Base-by-base conservation (phyloP, 2,888 invertebrate genomes). In the Himalopsyche japonica region DNA sequence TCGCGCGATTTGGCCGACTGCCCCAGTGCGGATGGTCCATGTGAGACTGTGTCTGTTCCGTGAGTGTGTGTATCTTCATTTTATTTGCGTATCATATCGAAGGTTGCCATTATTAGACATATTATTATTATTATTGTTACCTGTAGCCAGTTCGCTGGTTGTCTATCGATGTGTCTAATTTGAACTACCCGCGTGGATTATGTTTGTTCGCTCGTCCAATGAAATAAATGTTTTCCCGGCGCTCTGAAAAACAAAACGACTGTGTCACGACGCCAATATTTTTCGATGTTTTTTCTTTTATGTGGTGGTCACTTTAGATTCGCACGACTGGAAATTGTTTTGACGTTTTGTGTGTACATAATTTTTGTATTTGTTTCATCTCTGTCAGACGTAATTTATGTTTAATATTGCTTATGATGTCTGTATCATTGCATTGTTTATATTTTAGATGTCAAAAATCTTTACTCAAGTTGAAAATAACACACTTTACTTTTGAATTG, bases 1-100 rank as follows among this genome's bases (percentile, higher is more conserved):
- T 34, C 57, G 89, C 89, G 91, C 91, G 91, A 91, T 81, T 84
- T 90, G 90, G 89, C 90, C 91, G 92, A 90, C 87, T 86, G 86
- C 84, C 83, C 79, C 82, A 82, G 84, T 83, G 82, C 82, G 80
- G 84, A 43, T 57, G 70, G 47, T 64, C 79, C 81, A 81, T 81
- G 81, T 84, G 81, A 84, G 84, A 77, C 57, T 84, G 81, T 81
- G 81, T 81, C 81, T 37, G 80, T 83, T 83, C 84, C 84, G 80
- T 64, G 82, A 32, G 82, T 64, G 86, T 87, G 80, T 76, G 84
- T 82, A 82, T 83, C 70, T 86, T 76, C 80, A 76, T 79, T 80
- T 81, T 81, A 79, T 82, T 82, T 82, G 47, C 79, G 49, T 83
- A 78, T 78, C 82, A 24, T 34, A 78, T 30, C 82, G 43, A 48